Conservation (phyloP, 92 coral and sea anemone species). For the Porites rus region DNA sequence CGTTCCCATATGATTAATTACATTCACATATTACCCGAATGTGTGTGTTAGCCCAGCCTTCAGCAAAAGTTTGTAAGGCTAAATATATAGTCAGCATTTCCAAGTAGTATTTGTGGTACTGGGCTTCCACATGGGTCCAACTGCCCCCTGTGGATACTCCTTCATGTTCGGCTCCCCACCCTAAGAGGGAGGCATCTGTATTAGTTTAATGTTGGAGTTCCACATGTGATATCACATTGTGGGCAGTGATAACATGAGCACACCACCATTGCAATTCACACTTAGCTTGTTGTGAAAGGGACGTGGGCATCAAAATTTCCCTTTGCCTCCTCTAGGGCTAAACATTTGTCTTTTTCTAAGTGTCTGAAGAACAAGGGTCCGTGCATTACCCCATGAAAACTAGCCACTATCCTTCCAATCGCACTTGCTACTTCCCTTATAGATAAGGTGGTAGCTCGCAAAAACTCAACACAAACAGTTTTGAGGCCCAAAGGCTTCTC, state of each 20-base stretch:
- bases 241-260: slow-evolving; percentile 12
- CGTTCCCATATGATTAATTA: too few relatives aligned
- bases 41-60: too few relatives aligned
- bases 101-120: slow-evolving; percentile 44
- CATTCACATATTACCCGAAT: too few relatives aligned
- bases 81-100: slow-evolving; percentile 8
- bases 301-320: slow-evolving; percentile 36
- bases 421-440: not conserved
- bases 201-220: slow-evolving; percentile 23
- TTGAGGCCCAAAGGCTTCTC: not conserved
- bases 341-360: slow-evolving; percentile 8
- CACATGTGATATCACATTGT: slow-evolving; percentile 25
- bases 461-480: slow-evolving; percentile 2
- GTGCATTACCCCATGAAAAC: not conserved
- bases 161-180: slow-evolving; percentile 49
- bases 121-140: slow-evolving; percentile 32
- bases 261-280: slow-evolving; percentile 1
- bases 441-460: not conserved
- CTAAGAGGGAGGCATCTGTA: slow-evolving; percentile 42
- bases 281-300: slow-evolving; percentile 28
- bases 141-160: slow-evolving; percentile 12
- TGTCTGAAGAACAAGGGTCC: not conserved
- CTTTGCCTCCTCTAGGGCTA: slow-evolving; percentile 27
- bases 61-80: too few relatives aligned
- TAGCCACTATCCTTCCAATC: slow-evolving; percentile 15